These are phyloP conservation scores for Drosophila greeni DNA, from an alignment of 2,888 invertebrate genomes.

Conservation along the genomic window DNA sequence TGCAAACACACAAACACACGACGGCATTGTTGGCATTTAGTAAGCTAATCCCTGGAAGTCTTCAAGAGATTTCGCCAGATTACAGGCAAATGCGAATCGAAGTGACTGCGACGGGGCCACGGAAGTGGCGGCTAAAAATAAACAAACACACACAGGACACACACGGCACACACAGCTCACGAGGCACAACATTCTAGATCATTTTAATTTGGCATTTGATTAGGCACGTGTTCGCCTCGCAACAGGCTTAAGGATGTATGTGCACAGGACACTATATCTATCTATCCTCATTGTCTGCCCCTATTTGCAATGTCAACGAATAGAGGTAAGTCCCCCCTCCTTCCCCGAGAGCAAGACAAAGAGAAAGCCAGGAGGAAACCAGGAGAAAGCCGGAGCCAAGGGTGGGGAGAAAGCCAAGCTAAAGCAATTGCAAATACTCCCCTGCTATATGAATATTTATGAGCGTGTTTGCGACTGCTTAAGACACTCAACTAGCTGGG, in stretches of 20 bases:
- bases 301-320: slow-evolving; percentile 65
- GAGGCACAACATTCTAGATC: slow-evolving; percentile 50
- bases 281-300: slow-evolving; percentile 36
- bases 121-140: slow-evolving; percentile 38
- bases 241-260: slow-evolving; percentile 29
- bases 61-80: slow-evolving; percentile 67
- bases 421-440: slow-evolving; percentile 68
- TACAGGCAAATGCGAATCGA: slow-evolving; percentile 48
- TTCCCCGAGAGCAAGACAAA: slow-evolving; percentile 15
- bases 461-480: slow-evolving; percentile 57
- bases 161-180: slow-evolving; percentile 4
- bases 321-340: slow-evolving; percentile 12
- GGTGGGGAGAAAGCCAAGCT: slow-evolving; percentile 6
- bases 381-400: slow-evolving; percentile 1
- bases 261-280: slow-evolving; percentile 28
- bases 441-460: slow-evolving; percentile 65
- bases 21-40: slow-evolving; percentile 47
- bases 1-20: slow-evolving; percentile 44
- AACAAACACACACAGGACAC: slow-evolving; percentile 48
- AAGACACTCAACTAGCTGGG: slow-evolving; percentile 53
- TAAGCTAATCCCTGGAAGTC: slow-evolving; percentile 67
- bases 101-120: slow-evolving; percentile 22
- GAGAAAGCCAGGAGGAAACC: slow-evolving; percentile 9
- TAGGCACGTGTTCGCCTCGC: slow-evolving; percentile 63
- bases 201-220: slow-evolving; percentile 67